Base-by-base conservation (phyloP, 2,888 invertebrate species). In the Scaptomyza cyrtandrae region DNA sequence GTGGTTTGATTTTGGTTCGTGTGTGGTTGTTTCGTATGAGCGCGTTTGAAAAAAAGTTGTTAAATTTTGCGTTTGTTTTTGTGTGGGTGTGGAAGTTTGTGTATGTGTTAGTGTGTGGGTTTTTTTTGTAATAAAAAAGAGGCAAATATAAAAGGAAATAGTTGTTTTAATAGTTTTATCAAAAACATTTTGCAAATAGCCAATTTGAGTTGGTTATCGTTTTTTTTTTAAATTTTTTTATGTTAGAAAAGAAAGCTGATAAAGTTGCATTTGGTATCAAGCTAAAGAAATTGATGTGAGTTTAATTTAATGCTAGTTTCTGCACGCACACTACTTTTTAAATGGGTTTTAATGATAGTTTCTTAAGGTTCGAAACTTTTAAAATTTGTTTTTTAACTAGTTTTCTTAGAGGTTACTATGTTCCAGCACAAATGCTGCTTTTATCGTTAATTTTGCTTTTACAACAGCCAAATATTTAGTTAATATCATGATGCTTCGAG, bases 161-260 rank as follows among this genome's bases (percentile, higher is more conserved):
- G 84, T 82, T 82, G 89, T 88, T 86, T 88, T 87, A 89, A 89
- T 88, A 89, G 86, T 88, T 82, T 80, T 89, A 80, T 78, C 77
- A 78, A 75, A 78, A 72, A 55, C 75, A 86, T 89, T 88, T 79
- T 65, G 73, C 54, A 71, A 72, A 45, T 56, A 61, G 82, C 88
- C 88, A 86, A 89, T 68, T 77, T 58, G 49, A 60, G 49, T 64
- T 49, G 50, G 50, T 35, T 24, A 35, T n/a, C 33, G 37, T 39
- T 41, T 48, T 58, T 56, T 16, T 16, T 46, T 58, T 55, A n/a
- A n/a, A n/a, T 37, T 29, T 31, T 3, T 3, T 31, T 5, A 33
- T 39, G 39, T 63, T 39, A 13, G 27, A 46, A 72, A 57, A 24
- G 44, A 60, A 78, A 75, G 49, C 37, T 41, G 50, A 2, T 55